Conservation (phyloP, 2,113 vertebrate species). For the Zootoca vivipara region DNA sequence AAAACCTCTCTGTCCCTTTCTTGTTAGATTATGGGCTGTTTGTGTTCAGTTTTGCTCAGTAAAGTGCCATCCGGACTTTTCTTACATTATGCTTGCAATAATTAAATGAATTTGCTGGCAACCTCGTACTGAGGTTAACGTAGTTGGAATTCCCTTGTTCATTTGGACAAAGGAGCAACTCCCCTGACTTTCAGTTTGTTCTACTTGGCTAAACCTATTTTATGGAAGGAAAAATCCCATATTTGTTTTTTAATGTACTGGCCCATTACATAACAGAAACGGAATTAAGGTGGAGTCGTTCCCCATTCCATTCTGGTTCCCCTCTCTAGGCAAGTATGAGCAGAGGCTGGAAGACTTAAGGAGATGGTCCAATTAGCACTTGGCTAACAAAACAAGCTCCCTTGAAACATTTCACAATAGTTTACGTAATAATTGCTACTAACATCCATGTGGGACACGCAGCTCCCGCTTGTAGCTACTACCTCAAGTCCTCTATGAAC, state of each 20-base stretch:
- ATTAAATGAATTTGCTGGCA: background rate
- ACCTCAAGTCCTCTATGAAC: no score
- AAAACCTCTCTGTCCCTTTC: no score
- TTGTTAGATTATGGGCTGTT: no score
- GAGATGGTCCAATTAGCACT: background rate
- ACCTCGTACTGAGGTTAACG: background rate
- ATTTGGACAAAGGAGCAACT: background rate
- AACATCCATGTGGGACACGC: background rate
- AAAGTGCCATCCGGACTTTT: no score
- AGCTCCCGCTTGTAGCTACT: rapidly evolving
- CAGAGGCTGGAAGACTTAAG: slow-evolving; percentile 9
- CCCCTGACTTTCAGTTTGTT: background rate
- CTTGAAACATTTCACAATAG: background rate
- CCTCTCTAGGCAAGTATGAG: slow-evolving; percentile 6
- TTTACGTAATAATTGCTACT: background rate
- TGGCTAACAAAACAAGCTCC: background rate
- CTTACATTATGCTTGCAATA: no score
- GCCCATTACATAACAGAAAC: background rate
- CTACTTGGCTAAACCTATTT: background rate
- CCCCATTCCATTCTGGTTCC: slow-evolving; percentile 8
- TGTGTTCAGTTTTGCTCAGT: no score
- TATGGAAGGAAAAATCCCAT: background rate
- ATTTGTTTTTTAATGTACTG: background rate
- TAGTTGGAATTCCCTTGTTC: background rate
- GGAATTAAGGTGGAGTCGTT: slow-evolving; percentile 19